A percentile compares a stretch with the other conserved stretches of the same genome.
Conservation (phyloP, 2,797 vertebrate genomes). For the Propithecus perrieri region DNA sequence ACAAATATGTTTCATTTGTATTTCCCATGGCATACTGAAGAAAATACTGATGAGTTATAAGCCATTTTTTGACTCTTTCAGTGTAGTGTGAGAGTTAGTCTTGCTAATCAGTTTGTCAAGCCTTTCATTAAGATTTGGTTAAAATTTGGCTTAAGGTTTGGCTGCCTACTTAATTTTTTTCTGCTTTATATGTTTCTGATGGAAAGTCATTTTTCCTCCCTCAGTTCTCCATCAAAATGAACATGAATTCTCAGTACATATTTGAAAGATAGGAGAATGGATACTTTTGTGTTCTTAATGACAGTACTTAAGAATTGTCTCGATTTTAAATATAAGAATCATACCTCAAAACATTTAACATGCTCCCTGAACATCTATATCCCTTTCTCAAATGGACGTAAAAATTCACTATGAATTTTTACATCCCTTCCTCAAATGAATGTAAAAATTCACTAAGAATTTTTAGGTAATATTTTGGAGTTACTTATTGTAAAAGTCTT, state of each 20-base stretch:
- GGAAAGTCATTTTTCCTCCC: background rate
- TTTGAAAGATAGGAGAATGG: background rate
- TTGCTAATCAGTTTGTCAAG: background rate
- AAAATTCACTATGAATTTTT: background rate
- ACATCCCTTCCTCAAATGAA: background rate
- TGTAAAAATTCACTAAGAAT: background rate
- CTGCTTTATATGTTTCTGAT: background rate
- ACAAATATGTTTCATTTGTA: slow-evolving; percentile 38
- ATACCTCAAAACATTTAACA: background rate
- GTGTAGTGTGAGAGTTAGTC: background rate
- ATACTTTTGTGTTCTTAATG: background rate
- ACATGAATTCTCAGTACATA: background rate
- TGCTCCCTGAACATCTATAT: background rate
- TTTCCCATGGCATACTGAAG: slow-evolving; percentile 42
- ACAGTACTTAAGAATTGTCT: background rate
- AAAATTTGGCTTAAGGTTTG: background rate
- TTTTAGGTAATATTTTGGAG: background rate
- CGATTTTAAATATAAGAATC: background rate
- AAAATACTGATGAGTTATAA: slow-evolving; percentile 18
- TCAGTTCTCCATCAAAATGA: background rate
- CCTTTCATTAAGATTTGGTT: background rate
- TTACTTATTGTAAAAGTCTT: background rate
- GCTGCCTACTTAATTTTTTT: background rate
- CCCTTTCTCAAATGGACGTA: background rate
- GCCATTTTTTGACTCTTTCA: background rate